These are phyloP conservation scores for Diachrysia chrysitis DNA, from an alignment of 2,888 invertebrate species.

Conservation along the genomic window DNA sequence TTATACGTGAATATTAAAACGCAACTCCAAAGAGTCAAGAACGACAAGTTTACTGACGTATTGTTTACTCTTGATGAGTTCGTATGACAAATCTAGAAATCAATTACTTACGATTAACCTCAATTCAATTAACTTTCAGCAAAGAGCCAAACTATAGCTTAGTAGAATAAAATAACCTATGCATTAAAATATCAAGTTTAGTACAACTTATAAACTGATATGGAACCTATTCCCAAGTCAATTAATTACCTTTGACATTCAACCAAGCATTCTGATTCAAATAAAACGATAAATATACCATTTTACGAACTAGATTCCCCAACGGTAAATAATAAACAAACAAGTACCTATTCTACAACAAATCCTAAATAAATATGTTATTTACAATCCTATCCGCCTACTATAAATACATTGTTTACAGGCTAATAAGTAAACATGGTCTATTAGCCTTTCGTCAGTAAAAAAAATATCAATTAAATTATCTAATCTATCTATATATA, in stretches of 20 bases:
- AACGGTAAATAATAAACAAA: neutral
- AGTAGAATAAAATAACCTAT: neutral
- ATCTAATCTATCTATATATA: too few relatives aligned
- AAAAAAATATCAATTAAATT: too few relatives aligned
- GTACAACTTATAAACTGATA: neutral
- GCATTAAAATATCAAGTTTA: neutral
- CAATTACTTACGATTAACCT: slow-evolving; percentile 9
- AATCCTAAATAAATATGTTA: slow-evolving; percentile 3
- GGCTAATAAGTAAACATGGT: slow-evolving; percentile 27
- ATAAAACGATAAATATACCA: neutral
- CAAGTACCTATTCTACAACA: neutral
- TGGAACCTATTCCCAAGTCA: neutral
- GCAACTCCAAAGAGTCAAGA: slow-evolving; percentile 10
- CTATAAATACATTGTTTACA: slow-evolving; percentile 24
- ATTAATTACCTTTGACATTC: slow-evolving; percentile 1
- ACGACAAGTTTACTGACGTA: slow-evolving; percentile 18
- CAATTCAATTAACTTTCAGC: neutral
- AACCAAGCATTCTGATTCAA: neutral
- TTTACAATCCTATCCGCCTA: slow-evolving; percentile 20
- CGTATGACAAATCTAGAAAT: slow-evolving; percentile 9
- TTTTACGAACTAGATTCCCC: neutral
- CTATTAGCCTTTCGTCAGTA: slow-evolving; percentile 51
- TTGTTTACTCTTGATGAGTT: slow-evolving; percentile 14
- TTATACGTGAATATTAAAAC: slow-evolving; percentile 19
- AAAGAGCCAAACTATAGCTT: neutral